These are phyloP conservation scores for Notiomystis cincta DNA, from an alignment of 2,113 vertebrate species.

Conservation along the genomic window DNA sequence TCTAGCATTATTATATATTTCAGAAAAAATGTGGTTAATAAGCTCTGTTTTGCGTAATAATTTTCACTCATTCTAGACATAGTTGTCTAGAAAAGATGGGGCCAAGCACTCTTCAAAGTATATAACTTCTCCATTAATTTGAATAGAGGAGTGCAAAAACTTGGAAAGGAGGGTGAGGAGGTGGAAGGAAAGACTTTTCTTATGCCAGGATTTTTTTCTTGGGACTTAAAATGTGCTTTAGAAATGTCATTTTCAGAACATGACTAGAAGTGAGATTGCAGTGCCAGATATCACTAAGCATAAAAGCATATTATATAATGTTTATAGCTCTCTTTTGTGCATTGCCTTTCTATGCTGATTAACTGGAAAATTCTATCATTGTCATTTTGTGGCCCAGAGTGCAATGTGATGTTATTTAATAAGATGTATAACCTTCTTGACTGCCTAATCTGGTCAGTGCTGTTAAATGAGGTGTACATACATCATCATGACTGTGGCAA, in stretches of 20 bases:
- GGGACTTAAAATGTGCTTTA: slow-evolving; percentile 27
- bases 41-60: not conserved
- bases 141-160: not conserved
- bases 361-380: slow-evolving; percentile 42
- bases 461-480: not conserved
- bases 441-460: not conserved
- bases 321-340: slow-evolving; percentile 37
- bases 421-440: slow-evolving; percentile 30
- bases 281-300: slow-evolving; percentile 22
- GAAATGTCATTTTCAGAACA: slow-evolving; percentile 18
- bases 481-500: not conserved
- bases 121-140: not conserved
- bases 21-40: not conserved
- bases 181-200: not conserved
- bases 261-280: slow-evolving; percentile 37
- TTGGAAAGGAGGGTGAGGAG: not conserved
- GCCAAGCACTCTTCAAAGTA: not conserved
- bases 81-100: not conserved
- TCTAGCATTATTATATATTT: not conserved
- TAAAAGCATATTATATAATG: slow-evolving; percentile 12
- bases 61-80: not conserved
- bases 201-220: not conserved
- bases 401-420: slow-evolving; percentile 39
- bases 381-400: slow-evolving; percentile 39
- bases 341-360: slow-evolving; percentile 43